Evolutionary conservation across 2,797 vertebrate species (phyloP).

Genomic region (Lerista edwardsae): DNA sequence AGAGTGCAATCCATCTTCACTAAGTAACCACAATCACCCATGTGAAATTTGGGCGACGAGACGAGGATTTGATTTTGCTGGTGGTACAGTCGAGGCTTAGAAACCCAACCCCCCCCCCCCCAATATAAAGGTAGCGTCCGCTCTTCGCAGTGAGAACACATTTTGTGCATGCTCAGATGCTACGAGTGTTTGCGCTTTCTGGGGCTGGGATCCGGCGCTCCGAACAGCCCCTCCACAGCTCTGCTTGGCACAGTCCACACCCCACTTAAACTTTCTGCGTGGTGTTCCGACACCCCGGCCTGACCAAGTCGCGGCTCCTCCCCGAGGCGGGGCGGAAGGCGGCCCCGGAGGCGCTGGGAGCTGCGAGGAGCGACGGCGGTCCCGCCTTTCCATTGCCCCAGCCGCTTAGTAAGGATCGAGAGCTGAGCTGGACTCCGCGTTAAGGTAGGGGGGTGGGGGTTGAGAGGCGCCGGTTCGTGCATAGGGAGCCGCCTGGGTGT

Average conservation of each 20-base stretch:
- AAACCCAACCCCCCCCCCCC: background rate
- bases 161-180: background rate
- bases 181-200: no score
- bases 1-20: background rate
- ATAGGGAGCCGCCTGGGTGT: background rate
- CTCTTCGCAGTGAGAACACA: background rate
- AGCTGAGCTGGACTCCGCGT: background rate
- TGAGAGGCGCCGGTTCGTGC: fast-evolving
- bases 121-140: background rate
- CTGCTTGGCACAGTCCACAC: background rate
- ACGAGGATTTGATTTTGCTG: no score
- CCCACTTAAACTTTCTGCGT: no score
- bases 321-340: conserved; percentile 8
- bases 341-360: background rate
- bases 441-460: background rate
- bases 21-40: background rate
- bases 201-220: background rate
- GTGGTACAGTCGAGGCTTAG: background rate
- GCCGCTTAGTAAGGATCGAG: background rate
- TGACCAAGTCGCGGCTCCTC: background rate
- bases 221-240: background rate
- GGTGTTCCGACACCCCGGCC: no score
- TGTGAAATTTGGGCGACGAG: background rate
- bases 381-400: background rate
- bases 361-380: background rate